A percentile compares a stretch with the other conserved stretches of the same genome.
Conservation (phyloP, 2,888 invertebrate species). For the Cheilosia grossa region DNA sequence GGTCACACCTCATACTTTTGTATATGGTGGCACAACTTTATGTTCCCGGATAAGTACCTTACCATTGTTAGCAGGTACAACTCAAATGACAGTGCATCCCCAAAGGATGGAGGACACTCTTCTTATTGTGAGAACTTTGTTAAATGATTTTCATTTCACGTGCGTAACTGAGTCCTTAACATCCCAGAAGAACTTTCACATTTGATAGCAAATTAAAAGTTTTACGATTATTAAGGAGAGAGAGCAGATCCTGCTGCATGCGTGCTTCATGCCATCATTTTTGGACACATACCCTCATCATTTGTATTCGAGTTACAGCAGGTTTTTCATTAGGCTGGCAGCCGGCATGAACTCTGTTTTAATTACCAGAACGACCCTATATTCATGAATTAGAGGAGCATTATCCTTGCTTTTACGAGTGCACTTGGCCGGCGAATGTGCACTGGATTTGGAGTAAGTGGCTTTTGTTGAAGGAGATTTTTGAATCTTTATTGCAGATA, state of each 20-base stretch:
- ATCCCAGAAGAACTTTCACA: constrained; percentile 43
- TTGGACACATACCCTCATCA: constrained; percentile 56
- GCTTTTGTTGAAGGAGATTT: constrained; percentile 19
- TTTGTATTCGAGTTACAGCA: constrained; percentile 24
- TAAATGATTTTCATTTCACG: constrained; percentile 41
- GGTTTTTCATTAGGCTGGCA: constrained; percentile 38
- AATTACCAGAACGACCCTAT: constrained; percentile 52
- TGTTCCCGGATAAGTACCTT: constrained; percentile 32
- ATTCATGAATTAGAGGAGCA: constrained; percentile 20
- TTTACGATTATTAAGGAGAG: constrained; percentile 65
- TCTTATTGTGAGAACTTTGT: constrained; percentile 38
- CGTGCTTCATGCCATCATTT: constrained; percentile 46
- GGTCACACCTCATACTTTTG: neutral
- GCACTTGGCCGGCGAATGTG: constrained; percentile 26
- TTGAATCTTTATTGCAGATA: constrained; percentile 11
- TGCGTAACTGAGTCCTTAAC: neutral
- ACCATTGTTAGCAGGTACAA: constrained; percentile 37
- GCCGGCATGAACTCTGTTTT: constrained; percentile 46
- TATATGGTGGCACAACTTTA: neutral
- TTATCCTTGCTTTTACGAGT: constrained; percentile 63
- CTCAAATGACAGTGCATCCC: neutral
- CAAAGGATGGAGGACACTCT: neutral
- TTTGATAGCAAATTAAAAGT: constrained; percentile 68
- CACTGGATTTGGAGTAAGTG: constrained; percentile 28
- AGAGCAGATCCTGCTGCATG: constrained; percentile 36